Percentiles rank a stretch among this genome's conserved stretches.
Evolutionary conservation across 2,797 vertebrate species (phyloP).

Genomic region (Tragelaphus oryx): DNA sequence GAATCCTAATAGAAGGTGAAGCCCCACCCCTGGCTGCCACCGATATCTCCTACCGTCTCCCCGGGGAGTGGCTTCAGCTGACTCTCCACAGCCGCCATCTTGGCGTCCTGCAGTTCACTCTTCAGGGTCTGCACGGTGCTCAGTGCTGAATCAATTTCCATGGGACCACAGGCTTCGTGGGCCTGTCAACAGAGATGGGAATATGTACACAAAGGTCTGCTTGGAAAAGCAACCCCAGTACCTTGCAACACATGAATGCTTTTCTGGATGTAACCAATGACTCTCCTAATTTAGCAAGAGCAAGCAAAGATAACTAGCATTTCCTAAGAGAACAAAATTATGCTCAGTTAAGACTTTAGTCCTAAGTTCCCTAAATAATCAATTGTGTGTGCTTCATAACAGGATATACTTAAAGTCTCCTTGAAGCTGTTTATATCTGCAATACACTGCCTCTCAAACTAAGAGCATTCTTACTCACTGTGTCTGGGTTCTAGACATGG

Average conservation of each 20-base stretch:
- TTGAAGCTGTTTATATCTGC: neutral
- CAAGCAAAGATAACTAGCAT: neutral
- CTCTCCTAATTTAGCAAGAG: neutral
- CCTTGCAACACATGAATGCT: neutral
- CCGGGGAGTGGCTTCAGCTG: constrained; percentile 97
- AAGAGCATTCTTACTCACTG: neutral
- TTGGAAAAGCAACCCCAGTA: neutral
- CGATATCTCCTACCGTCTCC: constrained; percentile 88
- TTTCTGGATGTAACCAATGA: neutral
- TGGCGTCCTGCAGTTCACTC: constrained; percentile 96
- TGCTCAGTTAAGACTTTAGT: neutral
- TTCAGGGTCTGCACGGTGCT: constrained; percentile 94
- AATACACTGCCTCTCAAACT: neutral
- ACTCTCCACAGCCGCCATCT: constrained; percentile 92
- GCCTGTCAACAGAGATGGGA: constrained; percentile 81
- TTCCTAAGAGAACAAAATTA: neutral
- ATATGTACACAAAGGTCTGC: neutral
- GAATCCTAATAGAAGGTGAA: neutral
- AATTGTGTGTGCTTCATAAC: neutral
- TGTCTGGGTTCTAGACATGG: neutral
- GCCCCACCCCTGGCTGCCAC: neutral
- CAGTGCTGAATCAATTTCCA: constrained; percentile 98
- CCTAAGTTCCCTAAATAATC: neutral
- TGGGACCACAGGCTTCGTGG: constrained; percentile 96
- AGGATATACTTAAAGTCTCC: neutral